Conservation (phyloP, 2,888 invertebrate genomes). For the Folsomia manolachei region DNA sequence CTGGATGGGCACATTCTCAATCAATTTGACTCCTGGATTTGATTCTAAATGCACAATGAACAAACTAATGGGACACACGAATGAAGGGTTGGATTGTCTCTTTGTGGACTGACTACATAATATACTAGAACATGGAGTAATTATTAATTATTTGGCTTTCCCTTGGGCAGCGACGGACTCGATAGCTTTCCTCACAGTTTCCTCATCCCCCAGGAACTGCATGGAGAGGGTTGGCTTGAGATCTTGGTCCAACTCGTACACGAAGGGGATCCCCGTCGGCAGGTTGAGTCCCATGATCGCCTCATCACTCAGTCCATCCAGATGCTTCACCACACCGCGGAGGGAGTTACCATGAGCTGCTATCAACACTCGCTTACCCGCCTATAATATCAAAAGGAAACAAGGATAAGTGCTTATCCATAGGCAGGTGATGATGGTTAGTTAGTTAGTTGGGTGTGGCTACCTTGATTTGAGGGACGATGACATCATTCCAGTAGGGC, state of each 20-base stretch:
- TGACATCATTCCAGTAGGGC: constrained; percentile 81
- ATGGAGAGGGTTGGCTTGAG: constrained; percentile 68
- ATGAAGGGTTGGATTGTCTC: constrained; percentile 13
- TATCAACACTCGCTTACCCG: constrained; percentile 73
- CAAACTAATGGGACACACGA: too few relatives aligned
- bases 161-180: constrained; percentile 75
- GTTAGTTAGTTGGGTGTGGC: too few relatives aligned
- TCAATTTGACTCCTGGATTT: constrained; percentile 35
- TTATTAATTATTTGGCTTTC: constrained; percentile 65
- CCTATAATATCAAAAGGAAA: constrained; percentile 52
- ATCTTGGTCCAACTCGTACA: constrained; percentile 70
- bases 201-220: constrained; percentile 72
- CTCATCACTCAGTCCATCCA: constrained; percentile 71
- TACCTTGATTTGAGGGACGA: constrained; percentile 77
- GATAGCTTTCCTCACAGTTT: constrained; percentile 72
- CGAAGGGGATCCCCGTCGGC: constrained; percentile 77
- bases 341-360: constrained; percentile 85
- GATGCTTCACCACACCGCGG: constrained; percentile 79
- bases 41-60: too few relatives aligned
- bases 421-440: too few relatives aligned
- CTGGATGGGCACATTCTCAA: too few relatives aligned
- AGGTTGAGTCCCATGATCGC: constrained; percentile 73
- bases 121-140: neutral
- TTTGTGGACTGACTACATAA: neutral
- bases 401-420: neutral